Base-by-base conservation (phyloP, 1,140 invertebrate genomes). In the Drosophila cardini region DNA sequence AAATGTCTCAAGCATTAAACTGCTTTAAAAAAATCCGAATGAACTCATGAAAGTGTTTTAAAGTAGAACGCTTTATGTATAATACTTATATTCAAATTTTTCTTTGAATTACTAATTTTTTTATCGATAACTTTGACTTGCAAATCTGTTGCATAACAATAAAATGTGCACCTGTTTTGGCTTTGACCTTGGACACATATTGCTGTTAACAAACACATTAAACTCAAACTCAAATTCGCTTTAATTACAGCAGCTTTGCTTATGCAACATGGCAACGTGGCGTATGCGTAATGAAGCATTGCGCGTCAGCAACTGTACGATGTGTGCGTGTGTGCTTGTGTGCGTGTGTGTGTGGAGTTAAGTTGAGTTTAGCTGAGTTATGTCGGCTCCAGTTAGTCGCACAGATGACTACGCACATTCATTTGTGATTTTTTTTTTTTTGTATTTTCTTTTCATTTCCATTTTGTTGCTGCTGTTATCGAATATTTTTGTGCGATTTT, bases 321-420 rank as follows among this genome's bases (percentile, higher is more conserved):
- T 18, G 42, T 50, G 36, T 53, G 71, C 61, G 71, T 69, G 57
- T 76, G 69, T 36, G 13, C 53, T 62, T 71, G 71, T 72, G 57
- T 76, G 65, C 32, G 18, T 4, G 5, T 76, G 65, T 45, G 18
- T 4, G 5, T 57, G 11, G 36, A 40, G 53, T 40, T 18, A 11
- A 9, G 16, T 26, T 26, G 38, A 16, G 53, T 56, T 18, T 1
- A 42, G 45, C 15, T 78, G 82, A 85, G 72, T 87, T 89, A 84
- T 89, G 71, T 55, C 55, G 84, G 84, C 84, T 84, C 84, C 84
- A 87, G 84, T 87, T 87, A 87, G 84, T 80, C 84, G 84, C 84
- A 53, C 55, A 82, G 65, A 76, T 81, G 69, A 86, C 83, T 78
- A 82, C 76, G 83, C 83, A 76, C 57, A 65, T 76, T 73, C 64